Evolutionary conservation across 2,113 vertebrate genomes (phyloP), one percentile per base, ranked within the genome.

Genomic region (Climacteris rufus): DNA sequence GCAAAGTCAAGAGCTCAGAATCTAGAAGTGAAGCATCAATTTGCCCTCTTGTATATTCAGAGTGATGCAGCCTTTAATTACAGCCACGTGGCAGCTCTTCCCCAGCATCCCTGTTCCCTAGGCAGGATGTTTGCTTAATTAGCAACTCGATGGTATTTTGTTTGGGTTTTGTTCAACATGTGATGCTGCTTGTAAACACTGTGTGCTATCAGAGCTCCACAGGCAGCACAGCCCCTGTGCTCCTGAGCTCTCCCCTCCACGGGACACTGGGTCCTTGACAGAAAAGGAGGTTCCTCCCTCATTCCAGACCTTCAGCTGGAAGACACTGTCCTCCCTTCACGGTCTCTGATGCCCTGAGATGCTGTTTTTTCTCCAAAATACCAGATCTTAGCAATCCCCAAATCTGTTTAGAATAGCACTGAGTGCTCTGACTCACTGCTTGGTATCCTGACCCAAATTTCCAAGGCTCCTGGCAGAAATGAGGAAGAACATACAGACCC

Each of bases 51-150:
- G 87, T 82, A 75, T 82, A 91, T 84, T 83, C 64, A 83, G 77
- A 33, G 47, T 75, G 95, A 92, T 64, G 83, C 91, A 96, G 94
- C 69, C 89, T 95, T 75, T 95, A 95, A 96, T 96, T 95, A 65
- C 7, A 80, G 86, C 16, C 95, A 96, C 80, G 87, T 94, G 94
- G 91, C 93, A 52, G 83, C 40, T 90, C 77, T 87, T 86, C 89
- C 31, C 10, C 94, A 89, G 86, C 37, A 74, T 63, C 86, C 89
- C 6, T 68, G 35, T 57, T 87, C 82, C 61, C 85, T 15, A 28
- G 52, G 89, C 93, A 96, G 91, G 80, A 87, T 89, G 83, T 80
- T 65, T 81, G 78, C 71, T 92, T 91, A 77, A 95, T 95, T 89
- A 92, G 40, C 65, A 79, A 18, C 83, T 94, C 31, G 16, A 11